phyloP scores from a whole-genome alignment of 92 coral and sea anemone genomes.

The Parazoanthus swiftii region DNA sequence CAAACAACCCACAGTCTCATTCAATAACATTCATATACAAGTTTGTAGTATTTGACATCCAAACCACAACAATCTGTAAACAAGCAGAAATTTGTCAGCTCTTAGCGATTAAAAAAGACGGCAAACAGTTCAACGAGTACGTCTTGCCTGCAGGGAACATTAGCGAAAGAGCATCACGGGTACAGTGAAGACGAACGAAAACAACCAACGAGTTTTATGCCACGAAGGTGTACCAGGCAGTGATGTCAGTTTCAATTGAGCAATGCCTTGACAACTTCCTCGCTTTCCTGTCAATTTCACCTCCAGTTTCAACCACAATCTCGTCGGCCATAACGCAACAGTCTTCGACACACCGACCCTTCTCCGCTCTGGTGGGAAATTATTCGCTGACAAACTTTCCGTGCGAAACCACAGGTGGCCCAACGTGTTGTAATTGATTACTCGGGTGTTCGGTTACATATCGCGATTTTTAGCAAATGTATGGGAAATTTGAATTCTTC shows the following conservation, averaged over 20 bases:
- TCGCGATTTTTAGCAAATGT: too few relatives aligned
- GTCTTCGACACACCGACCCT: conserved; percentile 47
- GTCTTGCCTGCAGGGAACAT: conserved; percentile 41
- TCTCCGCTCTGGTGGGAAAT: neutral
- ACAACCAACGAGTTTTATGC: conserved; percentile 43
- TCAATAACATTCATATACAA: neutral
- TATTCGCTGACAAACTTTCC: too few relatives aligned
- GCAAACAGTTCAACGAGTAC: conserved; percentile 28
- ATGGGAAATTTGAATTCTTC: too few relatives aligned
- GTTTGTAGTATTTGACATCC: conserved; percentile 47
- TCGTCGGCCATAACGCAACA: conserved; percentile 50
- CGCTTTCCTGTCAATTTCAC: conserved; percentile 1
- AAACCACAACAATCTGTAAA: conserved; percentile 44
- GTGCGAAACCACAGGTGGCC: too few relatives aligned
- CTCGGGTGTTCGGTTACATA: too few relatives aligned
- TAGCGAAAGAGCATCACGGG: conserved; percentile 44
- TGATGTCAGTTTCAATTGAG: conserved; percentile 29
- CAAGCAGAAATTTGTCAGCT: conserved; percentile 52
- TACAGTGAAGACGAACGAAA: conserved; percentile 32
- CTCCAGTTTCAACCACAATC: neutral
- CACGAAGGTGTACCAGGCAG: conserved; percentile 29
- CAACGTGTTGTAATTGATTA: too few relatives aligned
- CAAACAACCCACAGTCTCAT: neutral
- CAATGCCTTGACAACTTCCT: conserved; percentile 41
- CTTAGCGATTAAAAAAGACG: conserved; percentile 33